phyloP scores from a whole-genome alignment of 2,888 invertebrate species.

The Tetheella fluctuosa region DNA sequence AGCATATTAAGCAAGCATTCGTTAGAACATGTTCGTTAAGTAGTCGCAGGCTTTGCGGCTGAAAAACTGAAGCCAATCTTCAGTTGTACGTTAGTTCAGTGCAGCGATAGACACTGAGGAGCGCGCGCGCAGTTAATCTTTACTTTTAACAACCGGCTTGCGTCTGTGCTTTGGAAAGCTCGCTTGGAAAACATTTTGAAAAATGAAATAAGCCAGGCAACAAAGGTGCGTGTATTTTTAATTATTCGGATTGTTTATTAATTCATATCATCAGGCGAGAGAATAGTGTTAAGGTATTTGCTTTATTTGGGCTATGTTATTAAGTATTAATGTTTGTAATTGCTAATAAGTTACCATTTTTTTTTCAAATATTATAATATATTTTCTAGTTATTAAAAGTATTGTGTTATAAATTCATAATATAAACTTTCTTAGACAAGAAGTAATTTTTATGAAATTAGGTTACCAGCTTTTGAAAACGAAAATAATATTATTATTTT shows the following conservation, averaged over 20 bases:
- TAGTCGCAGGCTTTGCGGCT: constrained; percentile 45
- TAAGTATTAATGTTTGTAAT: too few relatives aligned
- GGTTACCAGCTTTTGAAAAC: too few relatives aligned
- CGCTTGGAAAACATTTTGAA: neutral
- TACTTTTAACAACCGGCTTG: constrained; percentile 16
- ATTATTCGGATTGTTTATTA: neutral
- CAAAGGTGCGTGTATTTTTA: neutral
- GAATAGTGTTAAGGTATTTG: neutral
- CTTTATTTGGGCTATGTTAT: too few relatives aligned
- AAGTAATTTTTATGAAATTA: too few relatives aligned
- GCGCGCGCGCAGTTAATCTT: constrained; percentile 41
- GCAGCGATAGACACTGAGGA: constrained; percentile 42
- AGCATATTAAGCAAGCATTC: constrained; percentile 35
- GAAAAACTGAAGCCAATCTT: constrained; percentile 39
- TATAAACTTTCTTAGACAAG: too few relatives aligned
- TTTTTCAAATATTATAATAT: too few relatives aligned
- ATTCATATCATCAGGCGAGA: too few relatives aligned
- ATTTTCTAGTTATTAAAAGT: too few relatives aligned
- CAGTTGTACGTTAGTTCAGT: constrained; percentile 46
- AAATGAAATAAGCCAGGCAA: neutral
- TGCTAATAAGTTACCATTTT: too few relatives aligned
- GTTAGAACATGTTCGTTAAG: constrained; percentile 44
- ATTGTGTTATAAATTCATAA: too few relatives aligned
- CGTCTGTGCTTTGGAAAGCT: neutral
- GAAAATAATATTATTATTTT: too few relatives aligned